These are phyloP conservation scores for Delia radicum DNA, from an alignment of 1,140 invertebrate species.

Conservation along the genomic window DNA sequence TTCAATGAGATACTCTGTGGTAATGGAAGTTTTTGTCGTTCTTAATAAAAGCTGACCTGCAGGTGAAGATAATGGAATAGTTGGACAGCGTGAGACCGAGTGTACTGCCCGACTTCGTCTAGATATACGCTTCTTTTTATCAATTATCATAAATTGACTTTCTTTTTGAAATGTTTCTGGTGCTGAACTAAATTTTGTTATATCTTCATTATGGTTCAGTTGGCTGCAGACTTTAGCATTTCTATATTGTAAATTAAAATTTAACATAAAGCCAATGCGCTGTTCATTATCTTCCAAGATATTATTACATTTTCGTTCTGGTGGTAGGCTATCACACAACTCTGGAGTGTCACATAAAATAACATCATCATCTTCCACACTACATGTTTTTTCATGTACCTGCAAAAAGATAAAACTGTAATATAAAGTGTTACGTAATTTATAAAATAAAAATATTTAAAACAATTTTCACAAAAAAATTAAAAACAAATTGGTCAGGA, in stretches of 20 bases:
- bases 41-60: constrained; percentile 59
- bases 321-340: constrained; percentile 6
- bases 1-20: constrained; percentile 58
- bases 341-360: constrained; percentile 52
- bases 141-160: constrained; percentile 34
- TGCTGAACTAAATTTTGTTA: background rate
- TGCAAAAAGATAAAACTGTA: too few species aligned
- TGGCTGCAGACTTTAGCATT: background rate
- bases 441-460: too few species aligned
- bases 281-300: constrained; percentile 41
- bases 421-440: too few species aligned
- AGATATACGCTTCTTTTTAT: constrained; percentile 50
- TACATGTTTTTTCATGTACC: constrained; percentile 61
- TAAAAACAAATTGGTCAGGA: too few species aligned
- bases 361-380: constrained; percentile 46
- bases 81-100: constrained; percentile 57
- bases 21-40: constrained; percentile 58
- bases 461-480: too few species aligned
- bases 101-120: constrained; percentile 56
- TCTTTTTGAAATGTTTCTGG: constrained; percentile 31
- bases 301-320: constrained; percentile 36
- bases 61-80: constrained; percentile 63
- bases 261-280: constrained; percentile 48
- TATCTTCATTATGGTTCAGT: background rate
- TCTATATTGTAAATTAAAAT: constrained; percentile 43